These are phyloP conservation scores for Tauraco hartlaubi DNA, from an alignment of 2,797 vertebrate genomes.

Conservation along the genomic window DNA sequence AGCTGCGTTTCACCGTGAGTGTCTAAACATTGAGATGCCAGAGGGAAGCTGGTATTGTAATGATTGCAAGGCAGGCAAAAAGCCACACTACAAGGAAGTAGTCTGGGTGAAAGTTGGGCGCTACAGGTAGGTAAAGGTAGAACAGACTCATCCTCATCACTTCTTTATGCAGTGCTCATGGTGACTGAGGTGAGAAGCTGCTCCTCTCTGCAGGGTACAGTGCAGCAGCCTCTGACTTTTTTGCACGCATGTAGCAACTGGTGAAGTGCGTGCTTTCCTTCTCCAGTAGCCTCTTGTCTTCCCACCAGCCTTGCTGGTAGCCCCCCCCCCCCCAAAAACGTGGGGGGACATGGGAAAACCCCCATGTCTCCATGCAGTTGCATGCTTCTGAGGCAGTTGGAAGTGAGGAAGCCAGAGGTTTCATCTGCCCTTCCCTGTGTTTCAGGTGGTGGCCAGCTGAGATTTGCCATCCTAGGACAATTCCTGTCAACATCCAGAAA, in stretches of 20 bases:
- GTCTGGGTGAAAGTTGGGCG: conserved; percentile 98
- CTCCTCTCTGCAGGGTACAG: not conserved
- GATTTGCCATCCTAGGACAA: conserved; percentile 93
- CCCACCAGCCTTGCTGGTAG: not conserved
- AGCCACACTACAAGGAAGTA: conserved; percentile 95
- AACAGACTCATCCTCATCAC: not conserved
- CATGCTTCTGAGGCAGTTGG: not conserved
- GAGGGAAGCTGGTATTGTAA: conserved; percentile 99
- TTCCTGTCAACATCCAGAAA: conserved; percentile 95
- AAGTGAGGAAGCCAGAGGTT: not conserved
- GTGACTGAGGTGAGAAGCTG: conserved; percentile 14
- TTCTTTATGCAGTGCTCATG: not conserved
- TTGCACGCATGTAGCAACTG: not conserved
- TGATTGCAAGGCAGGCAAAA: conserved; percentile 96
- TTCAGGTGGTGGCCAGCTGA: conserved; percentile 98
- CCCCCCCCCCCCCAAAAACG: not conserved
- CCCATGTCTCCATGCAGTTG: not conserved
- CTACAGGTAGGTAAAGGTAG: conserved; percentile 89
- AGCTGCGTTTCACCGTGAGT: conserved; percentile 97
- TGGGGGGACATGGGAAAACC: too few species aligned
- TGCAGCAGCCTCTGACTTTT: conserved; percentile 2
- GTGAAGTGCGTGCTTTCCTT: not conserved
- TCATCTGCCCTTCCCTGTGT: not conserved
- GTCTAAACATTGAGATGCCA: conserved; percentile 97
- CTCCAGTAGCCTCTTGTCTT: not conserved